Evolutionary conservation across 2,113 vertebrate genomes (phyloP).

Genomic region (Dunckerocampus dactyliophorus): DNA sequence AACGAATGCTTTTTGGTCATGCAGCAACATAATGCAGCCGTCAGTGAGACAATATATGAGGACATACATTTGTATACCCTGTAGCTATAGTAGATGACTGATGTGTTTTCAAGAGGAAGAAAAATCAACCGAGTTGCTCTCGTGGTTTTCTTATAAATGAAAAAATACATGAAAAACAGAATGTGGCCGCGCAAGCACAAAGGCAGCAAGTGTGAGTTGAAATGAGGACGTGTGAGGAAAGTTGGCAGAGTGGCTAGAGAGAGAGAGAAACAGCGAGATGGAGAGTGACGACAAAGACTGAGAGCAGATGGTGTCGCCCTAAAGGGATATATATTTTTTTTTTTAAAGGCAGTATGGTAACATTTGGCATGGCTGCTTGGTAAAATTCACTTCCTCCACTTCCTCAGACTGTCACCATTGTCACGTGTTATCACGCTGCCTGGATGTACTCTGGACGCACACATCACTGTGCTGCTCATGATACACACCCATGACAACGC

Average conservation of each 20-base stretch:
- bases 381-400: conserved; percentile 40
- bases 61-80: too few species aligned
- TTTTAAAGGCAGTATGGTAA: background rate
- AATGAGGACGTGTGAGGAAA: conserved; percentile 11
- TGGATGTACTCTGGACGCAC: background rate
- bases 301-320: conserved; percentile 49
- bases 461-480: background rate
- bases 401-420: conserved; percentile 4
- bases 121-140: background rate
- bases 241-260: background rate
- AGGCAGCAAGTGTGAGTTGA: conserved; percentile 14
- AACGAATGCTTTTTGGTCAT: too few species aligned
- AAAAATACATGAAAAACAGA: conserved; percentile 1
- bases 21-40: too few species aligned
- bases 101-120: background rate
- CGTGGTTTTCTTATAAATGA: background rate
- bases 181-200: background rate
- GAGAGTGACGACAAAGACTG: conserved; percentile 2
- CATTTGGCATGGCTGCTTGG: conserved; percentile 20
- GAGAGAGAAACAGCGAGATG: conserved; percentile 10
- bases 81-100: background rate
- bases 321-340: background rate
- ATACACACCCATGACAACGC: background rate
- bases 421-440: conserved; percentile 18
- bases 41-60: too few species aligned